phyloP scores from a whole-genome alignment of 2,113 vertebrate genomes.

The Corynorhinus townsendii region DNA sequence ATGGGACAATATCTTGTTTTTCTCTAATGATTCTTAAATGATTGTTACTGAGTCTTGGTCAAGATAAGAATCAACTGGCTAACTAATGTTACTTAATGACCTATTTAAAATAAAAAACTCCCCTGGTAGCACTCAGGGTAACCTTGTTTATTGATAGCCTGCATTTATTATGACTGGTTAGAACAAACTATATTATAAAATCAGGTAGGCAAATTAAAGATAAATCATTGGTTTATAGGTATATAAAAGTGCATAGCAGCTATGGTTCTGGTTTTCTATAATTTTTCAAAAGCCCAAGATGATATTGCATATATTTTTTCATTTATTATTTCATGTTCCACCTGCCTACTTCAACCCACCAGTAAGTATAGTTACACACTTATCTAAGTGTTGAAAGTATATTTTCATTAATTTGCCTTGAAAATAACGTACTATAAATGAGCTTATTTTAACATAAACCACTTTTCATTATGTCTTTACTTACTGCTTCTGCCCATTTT shows the following conservation, averaged over 20 bases:
- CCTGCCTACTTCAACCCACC: background rate
- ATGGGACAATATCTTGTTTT: background rate
- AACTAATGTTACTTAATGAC: background rate
- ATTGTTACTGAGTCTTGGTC: background rate
- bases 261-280: background rate
- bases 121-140: background rate
- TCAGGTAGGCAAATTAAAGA: background rate
- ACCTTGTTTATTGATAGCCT: background rate
- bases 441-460: background rate
- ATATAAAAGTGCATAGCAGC: background rate
- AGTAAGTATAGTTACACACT: background rate
- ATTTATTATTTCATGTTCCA: background rate
- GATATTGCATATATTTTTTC: background rate
- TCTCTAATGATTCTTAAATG: background rate
- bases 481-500: background rate
- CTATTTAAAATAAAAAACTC: background rate
- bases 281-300: background rate
- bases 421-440: background rate
- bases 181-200: background rate
- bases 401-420: background rate
- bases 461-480: background rate
- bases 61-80: background rate
- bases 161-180: background rate
- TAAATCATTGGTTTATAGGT: background rate
- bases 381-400: background rate